phyloP scores from a whole-genome alignment of 2,797 vertebrate species.

The Pampus argenteus region DNA sequence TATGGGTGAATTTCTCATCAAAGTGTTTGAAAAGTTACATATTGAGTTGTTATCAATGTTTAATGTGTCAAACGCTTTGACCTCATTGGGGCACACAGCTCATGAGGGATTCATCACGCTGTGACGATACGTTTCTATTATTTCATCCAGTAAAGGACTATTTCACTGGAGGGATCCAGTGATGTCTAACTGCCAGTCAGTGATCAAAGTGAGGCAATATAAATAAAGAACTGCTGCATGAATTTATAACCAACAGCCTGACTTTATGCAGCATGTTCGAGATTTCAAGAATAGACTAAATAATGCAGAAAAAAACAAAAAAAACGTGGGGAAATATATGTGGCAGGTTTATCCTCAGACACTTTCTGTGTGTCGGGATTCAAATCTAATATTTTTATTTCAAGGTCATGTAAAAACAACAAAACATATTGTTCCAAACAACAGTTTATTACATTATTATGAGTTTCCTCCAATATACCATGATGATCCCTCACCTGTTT shows the following conservation, averaged over 20 bases:
- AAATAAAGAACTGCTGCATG: slow-evolving; percentile 34
- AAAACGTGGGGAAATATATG: background rate
- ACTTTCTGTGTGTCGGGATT: background rate
- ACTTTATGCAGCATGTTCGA: slow-evolving; percentile 4
- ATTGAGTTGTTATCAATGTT: background rate
- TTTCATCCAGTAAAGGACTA: slow-evolving; percentile 1
- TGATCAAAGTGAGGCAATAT: slow-evolving; percentile 50
- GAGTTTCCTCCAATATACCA: background rate
- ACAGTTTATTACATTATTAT: background rate
- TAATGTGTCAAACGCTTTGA: slow-evolving; percentile 12
- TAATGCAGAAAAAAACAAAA: slow-evolving; percentile 6
- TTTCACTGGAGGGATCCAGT: slow-evolving; percentile 10
- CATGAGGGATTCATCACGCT: slow-evolving; percentile 29
- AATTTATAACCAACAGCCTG: slow-evolving; percentile 39
- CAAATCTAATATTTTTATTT: background rate
- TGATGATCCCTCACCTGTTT: background rate
- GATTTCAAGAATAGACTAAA: slow-evolving; percentile 15
- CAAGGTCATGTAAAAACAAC: background rate
- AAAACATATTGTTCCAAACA: too few relatives aligned
- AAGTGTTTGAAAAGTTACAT: background rate
- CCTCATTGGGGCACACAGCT: slow-evolving; percentile 12
- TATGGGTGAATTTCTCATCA: slow-evolving; percentile 4
- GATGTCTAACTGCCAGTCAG: slow-evolving; percentile 29
- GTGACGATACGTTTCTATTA: slow-evolving; percentile 11
- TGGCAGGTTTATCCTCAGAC: background rate